Base-by-base conservation (phyloP, 64 coral and sea anemone genomes). In the Porites lutea region DNA sequence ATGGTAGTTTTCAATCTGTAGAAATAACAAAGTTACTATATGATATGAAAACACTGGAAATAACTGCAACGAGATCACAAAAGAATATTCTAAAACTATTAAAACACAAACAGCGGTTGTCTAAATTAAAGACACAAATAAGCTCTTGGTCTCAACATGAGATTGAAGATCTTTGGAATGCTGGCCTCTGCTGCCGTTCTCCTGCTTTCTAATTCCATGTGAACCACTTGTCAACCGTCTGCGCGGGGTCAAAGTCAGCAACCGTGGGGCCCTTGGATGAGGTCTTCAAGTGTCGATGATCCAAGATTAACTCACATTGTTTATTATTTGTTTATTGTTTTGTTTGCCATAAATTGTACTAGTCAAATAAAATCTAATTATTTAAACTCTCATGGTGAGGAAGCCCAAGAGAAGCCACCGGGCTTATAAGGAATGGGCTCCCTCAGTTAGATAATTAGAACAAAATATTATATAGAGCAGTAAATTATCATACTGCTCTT, bases 251-350 rank as follows among this genome's bases (percentile, higher is more conserved):
- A n/a, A 19, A 78, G 13, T 78, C 75, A 78, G 13, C 19, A 19
- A 78, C 75, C 13, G 87, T 58, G 43, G 87, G 73, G 13, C 73
- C 87, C 73, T 89, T 72, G 60, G 45, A 89, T 89, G 72, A 89
- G 76, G 48, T 89, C 87, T 49, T 89, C 87, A 47, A 89, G 87
- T 47, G 87, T 89, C 55, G 73, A 43, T 88, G 70, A 74, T 46
- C 87, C 86, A 71, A 75, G 69, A 73, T 74, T 88, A 7, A 74
- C 71, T 59, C 86, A 9, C 74, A 74, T n/a, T n/a, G n/a, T n/a
- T n/a, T n/a, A n/a, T n/a, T n/a, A n/a, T n/a, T n/a, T n/a, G n/a
- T n/a, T n/a, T n/a, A n/a, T n/a, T n/a, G n/a, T n/a, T n/a, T n/a
- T n/a, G n/a, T n/a, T n/a, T n/a, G n/a, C n/a, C n/a, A n/a, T n/a